A percentile compares a stretch with the other conserved stretches of the same genome.
phyloP scores from a whole-genome alignment of 2,113 vertebrate genomes.

The Podiceps cristatus region DNA sequence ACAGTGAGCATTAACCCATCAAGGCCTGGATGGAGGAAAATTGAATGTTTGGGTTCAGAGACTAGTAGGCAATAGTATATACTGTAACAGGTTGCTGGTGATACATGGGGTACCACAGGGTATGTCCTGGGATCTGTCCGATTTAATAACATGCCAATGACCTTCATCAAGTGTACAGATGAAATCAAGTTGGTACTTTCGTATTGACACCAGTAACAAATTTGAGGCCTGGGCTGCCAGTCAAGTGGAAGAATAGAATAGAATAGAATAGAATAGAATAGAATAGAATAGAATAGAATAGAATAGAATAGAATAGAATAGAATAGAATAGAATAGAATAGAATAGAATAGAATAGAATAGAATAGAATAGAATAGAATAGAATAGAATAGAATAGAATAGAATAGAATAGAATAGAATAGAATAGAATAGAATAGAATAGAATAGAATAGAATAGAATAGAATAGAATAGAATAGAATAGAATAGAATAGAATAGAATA shows the following conservation, averaged over 20 bases:
- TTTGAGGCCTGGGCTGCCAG: neutral
- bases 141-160: neutral
- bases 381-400: no score
- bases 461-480: neutral
- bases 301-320: neutral
- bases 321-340: no score
- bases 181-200: neutral
- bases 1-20: neutral
- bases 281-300: neutral
- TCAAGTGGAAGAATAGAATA: neutral
- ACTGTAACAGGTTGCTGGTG: neutral
- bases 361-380: no score
- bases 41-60: neutral
- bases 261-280: neutral
- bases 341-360: no score
- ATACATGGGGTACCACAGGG: neutral
- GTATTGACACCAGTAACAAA: neutral
- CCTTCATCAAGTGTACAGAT: neutral
- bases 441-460: neutral
- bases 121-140: neutral
- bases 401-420: no score
- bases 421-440: no score
- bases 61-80: neutral
- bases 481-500: neutral
- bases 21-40: neutral